These are phyloP conservation scores for Magallana gigas DNA, from an alignment of 1,140 invertebrate species.

Conservation along the genomic window DNA sequence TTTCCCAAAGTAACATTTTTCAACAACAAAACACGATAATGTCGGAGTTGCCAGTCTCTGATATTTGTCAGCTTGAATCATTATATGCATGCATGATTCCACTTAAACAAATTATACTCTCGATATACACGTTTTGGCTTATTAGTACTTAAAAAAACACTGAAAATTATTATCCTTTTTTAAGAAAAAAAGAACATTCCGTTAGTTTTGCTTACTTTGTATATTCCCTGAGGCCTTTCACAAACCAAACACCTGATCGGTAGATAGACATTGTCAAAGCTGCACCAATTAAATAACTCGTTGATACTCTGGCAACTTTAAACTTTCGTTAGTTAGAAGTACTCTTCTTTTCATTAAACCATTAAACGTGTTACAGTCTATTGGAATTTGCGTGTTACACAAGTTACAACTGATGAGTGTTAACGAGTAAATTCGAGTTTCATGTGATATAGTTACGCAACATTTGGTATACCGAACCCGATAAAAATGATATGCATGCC, in stretches of 20 bases:
- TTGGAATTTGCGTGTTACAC: background rate
- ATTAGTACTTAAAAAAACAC: too few species aligned
- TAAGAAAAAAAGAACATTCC: too few species aligned
- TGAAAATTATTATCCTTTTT: too few species aligned
- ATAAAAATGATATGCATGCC: background rate
- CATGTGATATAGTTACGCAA: background rate
- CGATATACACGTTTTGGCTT: too few species aligned
- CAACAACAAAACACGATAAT: too few species aligned
- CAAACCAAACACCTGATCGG: background rate
- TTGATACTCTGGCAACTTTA: too few species aligned
- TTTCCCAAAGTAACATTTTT: too few species aligned
- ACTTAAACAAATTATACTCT: too few species aligned
- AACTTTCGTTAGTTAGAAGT: background rate
- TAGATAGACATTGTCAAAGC: conserved; percentile 3
- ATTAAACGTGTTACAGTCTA: background rate
- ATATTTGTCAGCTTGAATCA: too few species aligned
- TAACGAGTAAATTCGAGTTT: background rate
- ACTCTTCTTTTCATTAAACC: background rate
- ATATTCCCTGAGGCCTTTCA: conserved; percentile 23
- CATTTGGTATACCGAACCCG: background rate
- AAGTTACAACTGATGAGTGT: too few species aligned
- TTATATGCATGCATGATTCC: too few species aligned
- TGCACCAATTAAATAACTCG: background rate
- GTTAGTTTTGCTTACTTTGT: conserved; percentile 19
- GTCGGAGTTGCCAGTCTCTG: too few species aligned